Percentiles rank a stretch among this genome's conserved stretches.
Conservation (phyloP, 2,797 vertebrate species). For the Sardinella longiceps region DNA sequence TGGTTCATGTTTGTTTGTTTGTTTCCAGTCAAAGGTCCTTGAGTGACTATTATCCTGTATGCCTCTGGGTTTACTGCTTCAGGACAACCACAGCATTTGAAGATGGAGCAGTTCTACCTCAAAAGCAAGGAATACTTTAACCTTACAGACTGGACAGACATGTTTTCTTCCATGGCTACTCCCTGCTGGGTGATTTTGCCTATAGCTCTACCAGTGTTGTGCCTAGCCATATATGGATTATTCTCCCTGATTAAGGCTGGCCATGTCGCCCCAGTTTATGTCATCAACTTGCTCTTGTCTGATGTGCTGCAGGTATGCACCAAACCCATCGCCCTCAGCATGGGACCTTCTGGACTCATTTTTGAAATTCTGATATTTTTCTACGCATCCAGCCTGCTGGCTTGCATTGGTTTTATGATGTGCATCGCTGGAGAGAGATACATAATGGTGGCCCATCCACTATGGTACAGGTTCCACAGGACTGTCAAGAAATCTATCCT, state of each 20-base stretch:
- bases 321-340: background rate
- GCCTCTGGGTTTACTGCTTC: background rate
- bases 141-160: background rate
- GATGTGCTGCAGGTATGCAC: conserved; percentile 44
- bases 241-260: conserved; percentile 38
- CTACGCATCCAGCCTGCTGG: background rate
- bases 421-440: background rate
- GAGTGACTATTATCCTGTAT: background rate
- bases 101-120: background rate
- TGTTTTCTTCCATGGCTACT: background rate
- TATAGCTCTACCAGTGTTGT: conserved; percentile 44
- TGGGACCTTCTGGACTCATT: background rate
- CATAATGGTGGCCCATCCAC: background rate
- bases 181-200: conserved; percentile 35
- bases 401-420: background rate
- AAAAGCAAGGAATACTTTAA: background rate
- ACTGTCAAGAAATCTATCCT: no score
- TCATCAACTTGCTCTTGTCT: conserved; percentile 52
- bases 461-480: no score
- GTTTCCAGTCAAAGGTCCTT: background rate
- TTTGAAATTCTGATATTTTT: background rate
- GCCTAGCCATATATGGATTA: conserved; percentile 40
- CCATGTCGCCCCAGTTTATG: conserved; percentile 35
- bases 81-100: background rate
- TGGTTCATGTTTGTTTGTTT: background rate